Evolutionary conservation across 2,113 vertebrate genomes (phyloP).

Genomic region (Fregetta grallaria): DNA sequence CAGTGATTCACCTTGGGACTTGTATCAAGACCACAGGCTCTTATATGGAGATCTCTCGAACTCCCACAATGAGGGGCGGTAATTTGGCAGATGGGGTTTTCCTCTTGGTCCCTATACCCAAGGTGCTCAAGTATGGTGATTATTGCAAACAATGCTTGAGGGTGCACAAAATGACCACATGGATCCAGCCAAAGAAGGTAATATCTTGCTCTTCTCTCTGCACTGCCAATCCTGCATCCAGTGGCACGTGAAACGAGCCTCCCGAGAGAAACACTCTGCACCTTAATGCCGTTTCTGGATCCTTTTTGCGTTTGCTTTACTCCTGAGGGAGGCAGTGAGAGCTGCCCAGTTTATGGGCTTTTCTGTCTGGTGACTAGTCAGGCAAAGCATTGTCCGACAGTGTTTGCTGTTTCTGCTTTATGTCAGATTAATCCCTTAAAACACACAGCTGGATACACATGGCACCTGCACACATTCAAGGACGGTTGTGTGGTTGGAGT

Average conservation of each 20-base stretch:
- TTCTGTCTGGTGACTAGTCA: background rate
- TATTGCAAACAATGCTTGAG: background rate
- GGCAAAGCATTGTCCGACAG: background rate
- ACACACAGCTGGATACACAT: slow-evolving; percentile 50
- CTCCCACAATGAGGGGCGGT: accelerated
- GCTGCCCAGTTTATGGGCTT: background rate
- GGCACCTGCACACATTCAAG: background rate
- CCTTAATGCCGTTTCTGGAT: background rate
- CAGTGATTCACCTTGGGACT: too few relatives aligned
- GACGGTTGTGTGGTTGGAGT: background rate
- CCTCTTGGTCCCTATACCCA: accelerated
- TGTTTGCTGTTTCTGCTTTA: slow-evolving; percentile 12
- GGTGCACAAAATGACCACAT: background rate
- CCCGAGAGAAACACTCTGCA: background rate
- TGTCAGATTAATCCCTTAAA: slow-evolving; percentile 39
- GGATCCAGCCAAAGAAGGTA: background rate
- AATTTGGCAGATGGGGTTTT: background rate
- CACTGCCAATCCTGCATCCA: background rate
- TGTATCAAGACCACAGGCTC: background rate
- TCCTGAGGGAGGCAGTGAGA: background rate
- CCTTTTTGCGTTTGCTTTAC: background rate
- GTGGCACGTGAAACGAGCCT: background rate
- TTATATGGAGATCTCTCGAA: background rate
- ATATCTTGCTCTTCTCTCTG: background rate
- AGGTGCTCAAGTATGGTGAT: background rate